Conservation (phyloP, 1,140 invertebrate species). For the Aphelinus certus region DNA sequence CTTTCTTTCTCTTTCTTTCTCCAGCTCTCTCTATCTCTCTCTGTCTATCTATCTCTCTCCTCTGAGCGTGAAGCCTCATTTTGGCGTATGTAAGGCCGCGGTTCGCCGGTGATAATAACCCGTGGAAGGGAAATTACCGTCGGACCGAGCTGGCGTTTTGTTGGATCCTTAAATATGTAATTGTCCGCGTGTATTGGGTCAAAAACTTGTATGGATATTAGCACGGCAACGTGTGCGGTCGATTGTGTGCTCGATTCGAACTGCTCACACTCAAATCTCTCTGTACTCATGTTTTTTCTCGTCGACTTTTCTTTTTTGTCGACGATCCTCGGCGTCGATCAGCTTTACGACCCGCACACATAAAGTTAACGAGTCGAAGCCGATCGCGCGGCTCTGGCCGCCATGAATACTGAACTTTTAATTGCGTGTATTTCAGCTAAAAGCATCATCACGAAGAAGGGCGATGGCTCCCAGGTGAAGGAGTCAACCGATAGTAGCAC, state of each 20-base stretch:
- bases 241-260: conserved; percentile 13
- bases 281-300: background rate
- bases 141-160: too few species aligned
- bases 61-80: too few species aligned
- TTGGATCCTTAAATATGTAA: too few species aligned
- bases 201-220: background rate
- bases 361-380: conserved; percentile 7
- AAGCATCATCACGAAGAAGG: conserved; percentile 92
- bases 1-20: too few species aligned
- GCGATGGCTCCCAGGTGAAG: conserved; percentile 93
- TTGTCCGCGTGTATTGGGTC: too few species aligned
- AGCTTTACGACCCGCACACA: conserved; percentile 5
- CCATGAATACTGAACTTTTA: conserved; percentile 40
- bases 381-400: conserved; percentile 12
- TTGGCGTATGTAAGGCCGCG: background rate
- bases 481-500: conserved; percentile 94
- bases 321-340: background rate
- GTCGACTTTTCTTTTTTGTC: conserved; percentile 9
- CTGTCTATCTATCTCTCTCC: too few species aligned
- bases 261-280: background rate
- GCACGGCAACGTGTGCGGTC: background rate
- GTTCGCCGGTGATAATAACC: background rate
- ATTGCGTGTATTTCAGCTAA: conserved; percentile 69
- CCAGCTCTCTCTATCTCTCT: too few species aligned
- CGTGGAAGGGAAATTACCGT: too few species aligned